Base-by-base conservation (phyloP, 2,113 vertebrate species). In the Himantopus leucocephalus region DNA sequence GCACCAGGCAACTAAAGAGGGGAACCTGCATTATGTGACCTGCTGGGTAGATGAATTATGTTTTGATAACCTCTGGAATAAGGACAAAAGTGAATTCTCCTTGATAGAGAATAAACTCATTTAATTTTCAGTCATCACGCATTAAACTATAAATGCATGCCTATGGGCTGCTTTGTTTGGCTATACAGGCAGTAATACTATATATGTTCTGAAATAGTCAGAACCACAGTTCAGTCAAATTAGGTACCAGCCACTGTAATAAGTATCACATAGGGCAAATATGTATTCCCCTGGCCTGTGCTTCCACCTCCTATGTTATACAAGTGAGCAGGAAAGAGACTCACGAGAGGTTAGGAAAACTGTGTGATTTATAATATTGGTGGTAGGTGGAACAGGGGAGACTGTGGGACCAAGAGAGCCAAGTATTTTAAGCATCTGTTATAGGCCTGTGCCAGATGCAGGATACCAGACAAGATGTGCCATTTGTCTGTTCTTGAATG, bases 401-500 rank as follows among this genome's bases (percentile, higher is more conserved):
- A 88, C 75, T 80, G 66, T 85, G 75, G 58, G 74, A 80, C 67
- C 90, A 96, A 89, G 88, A 60, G 20, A 96, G 92, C 84, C 95
- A 96, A 96, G 73, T 95, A 96, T 92, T 94, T 94, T 94, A 95
- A 96, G 88, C 96, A 97, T 97, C 84, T 94, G 94, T 68, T 96
- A n/a, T 37, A 96, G 83, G 67, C 85, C 88, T 96, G 67, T 96
- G 94, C 86, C 94, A 87, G 91, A 92, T 81, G 91, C 67, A 96
- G 92, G 90, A 96, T 88, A 97, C 90, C 80, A 94, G 96, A 96
- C 55, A 95, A 95, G 95, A 96, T 78, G 96, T 96, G 93, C 96
- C 97, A 96, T 88, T 92, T 97, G 89, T 96, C 85, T 95, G 92
- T 96, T 97, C 92, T 90, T 94, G 92, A 96, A 82, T 97, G 97